phyloP scores from a whole-genome alignment of 2,797 vertebrate genomes.

The Sebastes dallii region DNA sequence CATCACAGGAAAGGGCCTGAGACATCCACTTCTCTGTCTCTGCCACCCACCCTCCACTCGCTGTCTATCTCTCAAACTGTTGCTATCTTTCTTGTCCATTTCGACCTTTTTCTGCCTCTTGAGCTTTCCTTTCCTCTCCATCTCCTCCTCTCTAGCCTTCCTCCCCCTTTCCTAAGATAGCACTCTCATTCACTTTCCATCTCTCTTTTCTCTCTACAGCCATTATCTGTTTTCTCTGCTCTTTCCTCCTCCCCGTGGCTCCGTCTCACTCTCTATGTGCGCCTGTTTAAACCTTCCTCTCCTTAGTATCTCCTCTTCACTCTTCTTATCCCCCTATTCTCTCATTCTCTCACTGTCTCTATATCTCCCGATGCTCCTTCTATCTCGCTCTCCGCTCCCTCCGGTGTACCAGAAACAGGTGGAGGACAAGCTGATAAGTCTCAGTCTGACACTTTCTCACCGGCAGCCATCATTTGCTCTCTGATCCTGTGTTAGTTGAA shows the following conservation, averaged over 20 bases:
- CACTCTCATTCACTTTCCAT: constrained; percentile 38
- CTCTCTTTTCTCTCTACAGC: constrained; percentile 31
- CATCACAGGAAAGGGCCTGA: constrained; percentile 75
- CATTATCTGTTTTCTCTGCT: constrained; percentile 33
- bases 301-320: neutral
- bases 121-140: constrained; percentile 41
- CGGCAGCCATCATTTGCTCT: constrained; percentile 42
- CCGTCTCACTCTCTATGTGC: neutral
- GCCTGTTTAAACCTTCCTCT: neutral
- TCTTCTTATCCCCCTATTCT: constrained; percentile 18
- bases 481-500: constrained; percentile 44
- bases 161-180: constrained; percentile 40
- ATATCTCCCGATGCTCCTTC: constrained; percentile 11
- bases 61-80: constrained; percentile 39
- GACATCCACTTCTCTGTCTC: constrained; percentile 69
- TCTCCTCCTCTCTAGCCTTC: constrained; percentile 32
- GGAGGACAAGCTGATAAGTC: constrained; percentile 65
- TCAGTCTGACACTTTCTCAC: constrained; percentile 46
- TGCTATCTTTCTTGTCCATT: constrained; percentile 57
- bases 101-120: constrained; percentile 57
- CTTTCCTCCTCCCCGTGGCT: neutral
- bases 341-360: constrained; percentile 4
- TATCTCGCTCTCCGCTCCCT: constrained; percentile 33
- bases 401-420: constrained; percentile 48
- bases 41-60: constrained; percentile 49